Evolutionary conservation across 2,888 invertebrate species (phyloP).

Genomic region (Cephalotes varians): DNA sequence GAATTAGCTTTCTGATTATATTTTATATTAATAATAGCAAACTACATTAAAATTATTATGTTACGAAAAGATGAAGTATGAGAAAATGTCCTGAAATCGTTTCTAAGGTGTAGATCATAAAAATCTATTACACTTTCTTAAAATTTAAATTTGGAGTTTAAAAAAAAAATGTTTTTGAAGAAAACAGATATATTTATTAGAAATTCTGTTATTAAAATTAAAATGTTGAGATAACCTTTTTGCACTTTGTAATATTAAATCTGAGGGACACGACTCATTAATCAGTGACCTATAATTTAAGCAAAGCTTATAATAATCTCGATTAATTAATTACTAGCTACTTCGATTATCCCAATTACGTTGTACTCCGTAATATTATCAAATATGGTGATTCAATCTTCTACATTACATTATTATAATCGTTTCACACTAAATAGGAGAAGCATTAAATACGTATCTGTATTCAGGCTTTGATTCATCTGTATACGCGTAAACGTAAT

Average conservation of each 20-base stretch:
- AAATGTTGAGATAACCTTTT: background rate
- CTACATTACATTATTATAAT: background rate
- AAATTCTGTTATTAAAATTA: background rate
- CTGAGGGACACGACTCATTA: background rate
- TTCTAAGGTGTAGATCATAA: background rate
- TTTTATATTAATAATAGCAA: background rate
- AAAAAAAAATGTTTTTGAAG: background rate
- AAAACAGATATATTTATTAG: background rate
- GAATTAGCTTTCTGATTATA: background rate
- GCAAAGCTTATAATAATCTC: background rate
- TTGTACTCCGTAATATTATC: conserved; percentile 15
- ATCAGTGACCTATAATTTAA: background rate
- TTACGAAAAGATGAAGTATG: background rate
- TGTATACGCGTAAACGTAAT: background rate
- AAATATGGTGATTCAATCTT: conserved; percentile 33
- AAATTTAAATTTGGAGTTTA: background rate
- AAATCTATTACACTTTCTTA: background rate
- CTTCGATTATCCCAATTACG: conserved; percentile 14
- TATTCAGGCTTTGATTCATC: conserved; percentile 20
- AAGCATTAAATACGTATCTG: conserved; percentile 19
- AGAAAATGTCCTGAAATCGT: background rate
- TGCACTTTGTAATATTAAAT: background rate
- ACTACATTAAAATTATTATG: background rate
- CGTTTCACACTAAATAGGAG: conserved; percentile 3
- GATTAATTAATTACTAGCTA: conserved; percentile 10